Evolutionary conservation across 1,140 invertebrate genomes (phyloP), one percentile per base, ranked within the genome.

Genomic region (Phortica variegata): DNA sequence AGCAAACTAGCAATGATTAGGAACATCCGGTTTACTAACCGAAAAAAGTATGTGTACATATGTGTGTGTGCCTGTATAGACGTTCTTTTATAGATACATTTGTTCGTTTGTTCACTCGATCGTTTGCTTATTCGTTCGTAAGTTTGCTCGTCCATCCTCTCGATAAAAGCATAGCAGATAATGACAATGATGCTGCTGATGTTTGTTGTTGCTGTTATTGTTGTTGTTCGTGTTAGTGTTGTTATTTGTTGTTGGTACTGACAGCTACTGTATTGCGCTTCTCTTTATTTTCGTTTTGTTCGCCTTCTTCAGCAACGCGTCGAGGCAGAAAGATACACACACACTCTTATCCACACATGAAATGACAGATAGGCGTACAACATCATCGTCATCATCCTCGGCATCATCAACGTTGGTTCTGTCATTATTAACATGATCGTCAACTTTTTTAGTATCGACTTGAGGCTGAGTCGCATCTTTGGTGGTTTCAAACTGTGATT

Each of bases 11-110:
- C 70, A 66, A 73, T 73, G 70, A 73, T 73, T 73, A 73, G 70
- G 70, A 69, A 73, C 70, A 73, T 73, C 70, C 70, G 70, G 70
- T 73, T 73, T 73, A 73, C 70, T 73, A 73, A 73, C 70, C 70
- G 70, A 73, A 73, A 73, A 73, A 65, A n/a, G n/a, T n/a, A n/a
- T n/a, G n/a, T n/a, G n/a, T n/a, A 26, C 23, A 26, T 26, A 26
- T 10, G 10, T 10, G 10, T 10, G 10, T 26, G 23, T 26, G 10
- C 10, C 23, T 26, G 10, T 26, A 26, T 6, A 10, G 5, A 26
- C 23, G 23, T 26, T 26, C 23, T 26, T 26, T n/a, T n/a, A n/a
- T n/a, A n/a, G n/a, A n/a, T n/a, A n/a, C n/a, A n/a, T n/a, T n/a
- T n/a, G n/a, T n/a, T n/a, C n/a, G n/a, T n/a, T n/a, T 10, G 23